These are phyloP conservation scores for Caiman crocodilus DNA, from an alignment of 2,797 vertebrate species.

Conservation along the genomic window DNA sequence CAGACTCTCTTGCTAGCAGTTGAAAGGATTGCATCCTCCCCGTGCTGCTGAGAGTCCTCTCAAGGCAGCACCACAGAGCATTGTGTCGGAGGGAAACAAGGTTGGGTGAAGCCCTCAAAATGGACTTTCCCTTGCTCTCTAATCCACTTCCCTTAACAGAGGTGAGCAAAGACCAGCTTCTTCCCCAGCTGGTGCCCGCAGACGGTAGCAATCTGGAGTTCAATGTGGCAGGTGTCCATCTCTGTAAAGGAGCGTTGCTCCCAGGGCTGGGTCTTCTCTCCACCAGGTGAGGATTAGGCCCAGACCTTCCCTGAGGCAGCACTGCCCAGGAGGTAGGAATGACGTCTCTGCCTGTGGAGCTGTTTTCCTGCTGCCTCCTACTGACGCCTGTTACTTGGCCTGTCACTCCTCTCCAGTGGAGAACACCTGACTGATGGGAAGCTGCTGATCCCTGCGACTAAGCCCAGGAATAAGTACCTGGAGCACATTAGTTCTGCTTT, in stretches of 20 bases:
- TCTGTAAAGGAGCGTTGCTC: neutral
- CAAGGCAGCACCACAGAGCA: too few relatives aligned
- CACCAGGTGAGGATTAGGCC: neutral
- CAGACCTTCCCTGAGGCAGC: neutral
- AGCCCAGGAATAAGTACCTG: constrained; percentile 38
- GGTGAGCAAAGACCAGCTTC: neutral
- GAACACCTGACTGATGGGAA: fast-evolving
- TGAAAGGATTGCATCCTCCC: neutral
- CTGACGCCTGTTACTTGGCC: neutral
- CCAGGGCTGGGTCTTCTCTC: neutral
- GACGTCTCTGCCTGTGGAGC: neutral
- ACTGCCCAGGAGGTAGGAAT: neutral
- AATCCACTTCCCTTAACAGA: neutral
- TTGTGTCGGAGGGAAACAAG: neutral
- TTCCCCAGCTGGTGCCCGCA: too few relatives aligned
- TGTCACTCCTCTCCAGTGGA: fast-evolving
- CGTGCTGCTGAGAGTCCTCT: neutral
- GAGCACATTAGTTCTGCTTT: constrained; percentile 63
- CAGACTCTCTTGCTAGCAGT: neutral
- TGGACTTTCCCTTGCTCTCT: neutral
- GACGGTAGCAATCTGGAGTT: neutral
- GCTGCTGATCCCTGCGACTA: neutral
- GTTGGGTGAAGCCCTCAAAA: neutral
- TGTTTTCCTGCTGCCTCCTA: neutral
- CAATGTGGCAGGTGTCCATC: neutral